phyloP scores from a whole-genome alignment of 2,797 vertebrate genomes.

The Leucoraja ocellata region DNA sequence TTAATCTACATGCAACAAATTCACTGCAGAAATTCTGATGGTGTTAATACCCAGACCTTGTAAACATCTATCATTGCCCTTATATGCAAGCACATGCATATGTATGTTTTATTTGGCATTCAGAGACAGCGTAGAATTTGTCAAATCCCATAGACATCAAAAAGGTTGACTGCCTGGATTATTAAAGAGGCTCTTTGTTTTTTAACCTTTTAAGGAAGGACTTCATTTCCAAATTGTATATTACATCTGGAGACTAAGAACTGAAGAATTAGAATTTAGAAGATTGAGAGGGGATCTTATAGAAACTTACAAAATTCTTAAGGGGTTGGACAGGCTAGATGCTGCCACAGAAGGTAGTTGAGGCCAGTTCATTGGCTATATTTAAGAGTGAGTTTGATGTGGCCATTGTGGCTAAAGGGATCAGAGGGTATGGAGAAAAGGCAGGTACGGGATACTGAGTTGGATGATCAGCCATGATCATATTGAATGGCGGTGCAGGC shows the following conservation, averaged over 20 bases:
- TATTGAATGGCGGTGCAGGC: too few species aligned
- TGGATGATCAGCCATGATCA: too few species aligned
- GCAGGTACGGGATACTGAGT: too few species aligned
- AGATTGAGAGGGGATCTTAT: too few species aligned
- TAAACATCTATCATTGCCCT: not conserved
- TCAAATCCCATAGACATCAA: not conserved
- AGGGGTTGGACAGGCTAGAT: too few species aligned
- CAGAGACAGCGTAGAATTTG: not conserved
- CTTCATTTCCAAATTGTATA: not conserved
- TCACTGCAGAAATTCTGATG: not conserved
- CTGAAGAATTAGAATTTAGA: too few species aligned
- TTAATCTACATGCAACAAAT: not conserved
- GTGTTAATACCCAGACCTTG: not conserved
- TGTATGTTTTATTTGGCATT: not conserved
- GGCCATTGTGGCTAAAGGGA: too few species aligned
- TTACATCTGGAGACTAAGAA: not conserved
- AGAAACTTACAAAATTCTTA: too few species aligned
- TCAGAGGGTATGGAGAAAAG: too few species aligned
- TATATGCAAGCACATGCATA: not conserved
- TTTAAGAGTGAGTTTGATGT: too few species aligned
- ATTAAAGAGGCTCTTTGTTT: not conserved
- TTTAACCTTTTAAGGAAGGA: not conserved
- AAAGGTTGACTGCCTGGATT: not conserved
- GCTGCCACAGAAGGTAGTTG: too few species aligned
- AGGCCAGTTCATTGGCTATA: too few species aligned